phyloP scores from a whole-genome alignment of 2,888 invertebrate species.

The Artemia sp. region DNA sequence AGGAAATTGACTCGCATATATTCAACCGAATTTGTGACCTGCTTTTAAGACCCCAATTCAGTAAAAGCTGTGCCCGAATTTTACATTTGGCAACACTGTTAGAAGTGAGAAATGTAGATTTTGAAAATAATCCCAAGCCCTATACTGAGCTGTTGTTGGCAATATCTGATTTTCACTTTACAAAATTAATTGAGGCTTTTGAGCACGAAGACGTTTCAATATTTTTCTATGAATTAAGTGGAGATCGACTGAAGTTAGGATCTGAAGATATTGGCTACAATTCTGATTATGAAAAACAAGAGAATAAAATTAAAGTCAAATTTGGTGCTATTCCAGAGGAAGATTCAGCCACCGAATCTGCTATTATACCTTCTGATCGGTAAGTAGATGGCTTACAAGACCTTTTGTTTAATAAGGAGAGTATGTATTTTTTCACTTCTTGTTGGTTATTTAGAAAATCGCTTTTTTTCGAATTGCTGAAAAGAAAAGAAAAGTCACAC shows the following conservation, averaged over 20 bases:
- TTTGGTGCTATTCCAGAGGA: conserved; percentile 5
- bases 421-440: too few relatives aligned
- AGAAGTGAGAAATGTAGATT: neutral
- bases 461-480: too few relatives aligned
- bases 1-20: conserved; percentile 5
- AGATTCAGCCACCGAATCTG: conserved; percentile 5
- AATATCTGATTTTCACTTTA: conserved; percentile 6
- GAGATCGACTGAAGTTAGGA: neutral
- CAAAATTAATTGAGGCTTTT: neutral
- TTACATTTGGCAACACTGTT: conserved; percentile 11
- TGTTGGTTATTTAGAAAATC: too few relatives aligned
- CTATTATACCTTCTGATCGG: neutral
- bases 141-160: conserved; percentile 9
- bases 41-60: neutral
- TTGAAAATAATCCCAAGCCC: conserved; percentile 5
- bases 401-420: neutral
- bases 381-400: neutral
- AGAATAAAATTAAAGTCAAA: neutral
- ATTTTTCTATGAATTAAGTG: neutral
- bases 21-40: neutral
- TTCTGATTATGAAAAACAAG: neutral
- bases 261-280: neutral
- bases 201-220: neutral
- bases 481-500: too few relatives aligned
- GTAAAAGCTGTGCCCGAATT: conserved; percentile 8